Evolutionary conservation across 2,797 vertebrate species (phyloP).

Genomic region (Distichodus sexfasciatus): DNA sequence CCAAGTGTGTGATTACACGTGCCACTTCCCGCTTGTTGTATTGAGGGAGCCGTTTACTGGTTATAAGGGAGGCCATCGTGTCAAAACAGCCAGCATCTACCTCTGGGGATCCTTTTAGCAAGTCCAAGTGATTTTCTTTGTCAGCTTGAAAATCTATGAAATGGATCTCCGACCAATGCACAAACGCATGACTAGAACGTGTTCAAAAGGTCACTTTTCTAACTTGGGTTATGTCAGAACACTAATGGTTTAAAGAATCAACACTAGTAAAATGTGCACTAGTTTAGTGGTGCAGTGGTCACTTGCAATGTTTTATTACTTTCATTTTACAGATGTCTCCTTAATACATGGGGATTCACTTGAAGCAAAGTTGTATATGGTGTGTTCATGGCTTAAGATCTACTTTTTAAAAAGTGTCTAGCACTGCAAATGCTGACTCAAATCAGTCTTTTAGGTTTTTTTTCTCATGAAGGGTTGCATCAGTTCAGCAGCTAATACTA

Average conservation of each 20-base stretch:
- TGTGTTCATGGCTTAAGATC: too few relatives aligned
- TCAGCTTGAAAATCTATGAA: neutral
- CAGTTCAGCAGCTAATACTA: slow-evolving; percentile 24
- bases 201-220: neutral
- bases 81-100: slow-evolving; percentile 38
- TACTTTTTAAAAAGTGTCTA: neutral
- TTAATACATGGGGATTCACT: too few relatives aligned
- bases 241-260: slow-evolving; percentile 29
- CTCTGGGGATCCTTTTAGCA: slow-evolving; percentile 27
- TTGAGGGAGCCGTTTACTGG: neutral
- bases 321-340: too few relatives aligned
- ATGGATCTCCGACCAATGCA: neutral
- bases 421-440: neutral
- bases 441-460: neutral
- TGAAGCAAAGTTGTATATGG: too few relatives aligned
- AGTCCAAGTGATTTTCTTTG: slow-evolving; percentile 22
- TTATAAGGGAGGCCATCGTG: slow-evolving; percentile 22
- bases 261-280: neutral
- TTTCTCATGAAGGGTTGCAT: neutral
- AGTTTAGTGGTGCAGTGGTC: neutral
- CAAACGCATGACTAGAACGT: neutral
- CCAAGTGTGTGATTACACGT: neutral
- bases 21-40: neutral
- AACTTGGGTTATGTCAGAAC: neutral
- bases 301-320: neutral